Conservation (phyloP, 2,113 vertebrate genomes). For the Triplophysa dalaica region DNA sequence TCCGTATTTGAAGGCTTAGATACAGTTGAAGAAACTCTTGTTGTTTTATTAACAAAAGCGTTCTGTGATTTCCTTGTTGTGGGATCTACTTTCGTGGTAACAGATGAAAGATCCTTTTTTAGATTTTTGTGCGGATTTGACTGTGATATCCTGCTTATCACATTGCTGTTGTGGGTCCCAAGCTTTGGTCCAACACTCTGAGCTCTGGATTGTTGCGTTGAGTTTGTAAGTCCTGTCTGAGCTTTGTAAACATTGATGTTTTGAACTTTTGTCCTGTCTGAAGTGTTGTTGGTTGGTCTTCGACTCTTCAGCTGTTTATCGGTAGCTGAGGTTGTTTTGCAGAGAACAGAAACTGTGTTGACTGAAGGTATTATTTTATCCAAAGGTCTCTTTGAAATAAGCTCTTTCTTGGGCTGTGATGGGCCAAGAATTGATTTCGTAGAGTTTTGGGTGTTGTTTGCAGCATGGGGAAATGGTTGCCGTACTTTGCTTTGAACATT, state of each 20-base stretch:
- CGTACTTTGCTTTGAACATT: slow-evolving; percentile 7
- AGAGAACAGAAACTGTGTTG: not conserved
- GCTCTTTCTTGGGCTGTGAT: not conserved
- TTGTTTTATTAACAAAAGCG: not conserved
- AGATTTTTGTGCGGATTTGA: not conserved
- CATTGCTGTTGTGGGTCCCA: not conserved
- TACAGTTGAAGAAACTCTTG: not conserved
- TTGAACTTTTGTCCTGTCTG: not conserved
- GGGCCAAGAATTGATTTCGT: not conserved
- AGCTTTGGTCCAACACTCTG: not conserved
- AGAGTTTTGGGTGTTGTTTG: not conserved
- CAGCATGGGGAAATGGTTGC: slow-evolving; percentile 1
- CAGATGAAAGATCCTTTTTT: not conserved
- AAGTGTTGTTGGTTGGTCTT: not conserved
- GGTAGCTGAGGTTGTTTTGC: not conserved
- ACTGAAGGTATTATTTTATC: not conserved
- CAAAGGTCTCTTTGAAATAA: not conserved
- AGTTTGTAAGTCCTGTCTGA: not conserved
- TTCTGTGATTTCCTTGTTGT: not conserved
- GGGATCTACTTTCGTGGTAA: not conserved
- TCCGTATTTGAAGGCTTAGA: not conserved
- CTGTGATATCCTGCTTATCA: not conserved
- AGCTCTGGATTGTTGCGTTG: not conserved
- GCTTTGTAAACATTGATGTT: slow-evolving; percentile 8
- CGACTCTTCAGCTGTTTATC: not conserved